phyloP scores from a whole-genome alignment of 35 echinoderm and acorn worm species.

The Nesometra sesokonis region DNA sequence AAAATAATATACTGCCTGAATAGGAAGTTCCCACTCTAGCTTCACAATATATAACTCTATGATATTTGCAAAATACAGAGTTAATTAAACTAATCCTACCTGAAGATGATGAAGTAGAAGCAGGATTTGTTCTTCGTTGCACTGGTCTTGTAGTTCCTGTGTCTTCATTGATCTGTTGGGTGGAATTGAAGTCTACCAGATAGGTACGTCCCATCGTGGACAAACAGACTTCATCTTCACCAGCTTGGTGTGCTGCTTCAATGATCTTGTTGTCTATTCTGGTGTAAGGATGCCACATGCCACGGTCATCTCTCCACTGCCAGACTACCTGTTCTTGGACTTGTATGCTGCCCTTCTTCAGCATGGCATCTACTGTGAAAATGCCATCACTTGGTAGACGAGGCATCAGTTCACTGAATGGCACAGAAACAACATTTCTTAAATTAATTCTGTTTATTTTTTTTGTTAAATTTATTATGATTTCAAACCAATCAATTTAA shows the following conservation, averaged over 20 bases:
- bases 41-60: too few relatives aligned
- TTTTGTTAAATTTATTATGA: too few relatives aligned
- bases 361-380: slow-evolving; percentile 66
- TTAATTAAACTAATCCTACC: slow-evolving; percentile 17
- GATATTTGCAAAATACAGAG: too few relatives aligned
- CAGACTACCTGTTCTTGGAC: slow-evolving; percentile 65
- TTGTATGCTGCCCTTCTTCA: slow-evolving; percentile 61
- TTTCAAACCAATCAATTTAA: too few relatives aligned
- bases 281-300: slow-evolving; percentile 73
- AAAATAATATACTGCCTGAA: too few relatives aligned
- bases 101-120: slow-evolving; percentile 27
- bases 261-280: slow-evolving; percentile 94
- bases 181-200: slow-evolving; percentile 93
- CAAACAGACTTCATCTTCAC: slow-evolving; percentile 79
- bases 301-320: slow-evolving; percentile 95
- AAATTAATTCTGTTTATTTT: too few relatives aligned
- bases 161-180: slow-evolving; percentile 98
- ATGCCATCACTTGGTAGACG: slow-evolving; percentile 74
- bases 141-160: slow-evolving; percentile 86
- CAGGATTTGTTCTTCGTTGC: slow-evolving; percentile 71
- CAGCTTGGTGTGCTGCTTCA: slow-evolving; percentile 86
- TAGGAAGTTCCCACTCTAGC: too few relatives aligned
- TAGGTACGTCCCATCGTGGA: slow-evolving; percentile 75
- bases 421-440: too few relatives aligned
- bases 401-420: slow-evolving; percentile 83